phyloP scores from a whole-genome alignment of 2,113 vertebrate species.

The Orcinus orca region DNA sequence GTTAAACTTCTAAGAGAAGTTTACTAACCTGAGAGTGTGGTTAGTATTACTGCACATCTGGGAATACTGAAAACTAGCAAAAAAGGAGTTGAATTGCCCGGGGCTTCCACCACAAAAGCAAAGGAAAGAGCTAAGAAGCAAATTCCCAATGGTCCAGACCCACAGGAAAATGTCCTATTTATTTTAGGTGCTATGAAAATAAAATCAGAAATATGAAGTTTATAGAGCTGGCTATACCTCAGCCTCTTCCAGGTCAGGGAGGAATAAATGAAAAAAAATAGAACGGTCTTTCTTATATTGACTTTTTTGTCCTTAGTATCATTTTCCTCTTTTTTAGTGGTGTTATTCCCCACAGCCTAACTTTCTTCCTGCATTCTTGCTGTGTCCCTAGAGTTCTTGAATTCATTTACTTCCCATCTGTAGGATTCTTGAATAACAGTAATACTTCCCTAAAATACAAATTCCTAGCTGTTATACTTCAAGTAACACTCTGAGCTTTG shows the following conservation, averaged over 20 bases:
- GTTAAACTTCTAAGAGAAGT: slow-evolving; percentile 49
- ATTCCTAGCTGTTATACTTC: slow-evolving; percentile 1
- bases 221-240: background rate
- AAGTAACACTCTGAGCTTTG: background rate
- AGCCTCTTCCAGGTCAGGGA: background rate
- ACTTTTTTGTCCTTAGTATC: slow-evolving; percentile 43
- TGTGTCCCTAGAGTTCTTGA: slow-evolving; percentile 30
- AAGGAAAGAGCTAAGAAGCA: slow-evolving; percentile 30
- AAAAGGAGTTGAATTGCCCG: slow-evolving; percentile 3
- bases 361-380: slow-evolving; percentile 32
- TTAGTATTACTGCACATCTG: slow-evolving; percentile 24
- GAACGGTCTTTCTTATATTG: background rate
- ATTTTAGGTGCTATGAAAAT: slow-evolving; percentile 52
- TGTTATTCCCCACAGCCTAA: slow-evolving; percentile 53
- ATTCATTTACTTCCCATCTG: slow-evolving; percentile 55
- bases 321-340: slow-evolving; percentile 46
- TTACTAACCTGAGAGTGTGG: background rate
- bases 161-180: slow-evolving; percentile 9
- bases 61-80: slow-evolving; percentile 22
- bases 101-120: background rate
- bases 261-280: background rate
- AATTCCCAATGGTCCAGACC: background rate
- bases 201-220: background rate
- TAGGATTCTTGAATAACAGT: slow-evolving; percentile 54
- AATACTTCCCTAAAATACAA: background rate